These are phyloP conservation scores for Lumbricus terrestris DNA, from an alignment of 2,888 invertebrate genomes.

Conservation along the genomic window DNA sequence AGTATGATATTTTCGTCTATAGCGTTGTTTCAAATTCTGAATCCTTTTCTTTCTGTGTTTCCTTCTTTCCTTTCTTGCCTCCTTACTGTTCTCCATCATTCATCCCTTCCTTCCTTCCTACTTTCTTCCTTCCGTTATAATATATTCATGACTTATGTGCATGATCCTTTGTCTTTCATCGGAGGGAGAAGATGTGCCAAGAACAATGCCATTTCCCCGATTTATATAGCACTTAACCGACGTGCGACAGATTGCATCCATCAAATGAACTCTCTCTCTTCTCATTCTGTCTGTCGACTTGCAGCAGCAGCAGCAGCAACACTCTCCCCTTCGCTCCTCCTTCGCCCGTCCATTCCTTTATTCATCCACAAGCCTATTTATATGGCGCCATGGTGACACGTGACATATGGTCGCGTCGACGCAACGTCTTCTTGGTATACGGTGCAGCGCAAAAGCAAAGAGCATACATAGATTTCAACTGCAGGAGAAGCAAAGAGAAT, in stretches of 20 bases:
- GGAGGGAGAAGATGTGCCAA: not conserved
- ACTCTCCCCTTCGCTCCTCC: not conserved
- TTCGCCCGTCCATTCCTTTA: not conserved
- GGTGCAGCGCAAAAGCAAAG: not conserved
- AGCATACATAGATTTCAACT: too few species aligned
- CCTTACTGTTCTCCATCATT: too few species aligned
- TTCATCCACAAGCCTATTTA: not conserved
- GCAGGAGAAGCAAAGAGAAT: too few species aligned
- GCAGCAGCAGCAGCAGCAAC: too few species aligned
- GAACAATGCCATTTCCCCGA: not conserved
- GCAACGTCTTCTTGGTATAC: not conserved
- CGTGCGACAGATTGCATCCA: not conserved
- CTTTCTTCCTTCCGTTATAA: too few species aligned
- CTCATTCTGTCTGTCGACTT: not conserved
- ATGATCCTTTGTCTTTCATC: not conserved
- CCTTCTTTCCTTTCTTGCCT: too few species aligned
- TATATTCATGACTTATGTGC: too few species aligned
- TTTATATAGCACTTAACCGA: not conserved
- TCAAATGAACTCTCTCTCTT: not conserved
- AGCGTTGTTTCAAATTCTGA: too few species aligned
- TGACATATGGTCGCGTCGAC: not conserved
- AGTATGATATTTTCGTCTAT: too few species aligned
- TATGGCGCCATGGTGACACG: not conserved
- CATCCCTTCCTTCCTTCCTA: too few species aligned
- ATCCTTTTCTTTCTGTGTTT: too few species aligned